phyloP scores from a whole-genome alignment of 2,888 invertebrate species.

The Agrotis segetum region DNA sequence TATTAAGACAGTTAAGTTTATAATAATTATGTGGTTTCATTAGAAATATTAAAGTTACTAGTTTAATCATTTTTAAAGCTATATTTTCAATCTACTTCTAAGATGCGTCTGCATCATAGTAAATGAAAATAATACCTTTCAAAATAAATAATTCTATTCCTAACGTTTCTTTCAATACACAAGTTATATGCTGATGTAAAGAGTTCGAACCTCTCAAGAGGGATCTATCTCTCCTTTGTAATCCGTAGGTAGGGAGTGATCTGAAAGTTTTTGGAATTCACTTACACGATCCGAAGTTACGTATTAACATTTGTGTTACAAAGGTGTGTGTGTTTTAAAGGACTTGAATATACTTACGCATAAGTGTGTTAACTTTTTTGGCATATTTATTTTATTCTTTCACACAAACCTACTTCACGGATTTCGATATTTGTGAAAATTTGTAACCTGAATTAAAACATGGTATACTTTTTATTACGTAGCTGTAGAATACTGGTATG shows the following conservation, averaged over 20 bases:
- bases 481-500: not conserved
- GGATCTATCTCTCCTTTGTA: constrained; percentile 39
- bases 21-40: too few relatives aligned
- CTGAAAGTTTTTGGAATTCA: constrained; percentile 42
- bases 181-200: constrained; percentile 41
- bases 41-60: too few relatives aligned
- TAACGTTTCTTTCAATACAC: constrained; percentile 24
- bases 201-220: constrained; percentile 30
- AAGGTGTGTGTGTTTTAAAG: constrained; percentile 18
- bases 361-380: not conserved
- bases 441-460: too few relatives aligned
- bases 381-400: too few relatives aligned
- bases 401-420: too few relatives aligned
- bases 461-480: too few relatives aligned
- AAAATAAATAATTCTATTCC: constrained; percentile 16
- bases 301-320: constrained; percentile 38
- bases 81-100: too few relatives aligned
- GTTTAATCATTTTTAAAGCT: too few relatives aligned
- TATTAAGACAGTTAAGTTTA: too few relatives aligned
- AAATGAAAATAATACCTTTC: constrained; percentile 7
- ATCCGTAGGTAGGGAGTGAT: constrained; percentile 32
- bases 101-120: too few relatives aligned
- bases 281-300: constrained; percentile 20
- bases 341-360: not conserved
- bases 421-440: too few relatives aligned